These are phyloP conservation scores for Cephalopachus bancanus DNA, from an alignment of 2,797 vertebrate species.

Conservation along the genomic window DNA sequence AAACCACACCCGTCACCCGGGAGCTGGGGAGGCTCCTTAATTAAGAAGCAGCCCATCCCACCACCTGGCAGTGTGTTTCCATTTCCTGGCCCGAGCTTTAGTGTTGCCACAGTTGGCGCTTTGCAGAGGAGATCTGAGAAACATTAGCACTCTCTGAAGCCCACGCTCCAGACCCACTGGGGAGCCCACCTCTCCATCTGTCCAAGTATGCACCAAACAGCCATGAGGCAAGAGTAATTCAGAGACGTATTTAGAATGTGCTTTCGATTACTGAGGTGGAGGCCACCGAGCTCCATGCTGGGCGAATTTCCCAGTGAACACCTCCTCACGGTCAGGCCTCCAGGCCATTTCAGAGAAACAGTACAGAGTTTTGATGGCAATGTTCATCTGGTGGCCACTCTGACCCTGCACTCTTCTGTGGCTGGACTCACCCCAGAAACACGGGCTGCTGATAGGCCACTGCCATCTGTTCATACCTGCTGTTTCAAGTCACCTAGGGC, in stretches of 20 bases:
- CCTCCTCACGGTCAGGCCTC: neutral
- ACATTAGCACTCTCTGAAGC: constrained; percentile 72
- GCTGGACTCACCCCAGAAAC: neutral
- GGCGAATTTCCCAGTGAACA: neutral
- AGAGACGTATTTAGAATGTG: neutral
- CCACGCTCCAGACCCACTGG: constrained; percentile 66
- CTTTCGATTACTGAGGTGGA: neutral
- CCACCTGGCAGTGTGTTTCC: constrained; percentile 60
- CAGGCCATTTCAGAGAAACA: constrained; percentile 58
- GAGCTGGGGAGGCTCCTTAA: constrained; percentile 65
- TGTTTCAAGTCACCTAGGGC: neutral
- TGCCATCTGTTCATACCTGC: neutral
- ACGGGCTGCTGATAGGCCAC: neutral
- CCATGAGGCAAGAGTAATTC: neutral
- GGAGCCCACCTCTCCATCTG: constrained; percentile 53
- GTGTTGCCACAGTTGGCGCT: constrained; percentile 68
- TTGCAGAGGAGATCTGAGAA: constrained; percentile 73
- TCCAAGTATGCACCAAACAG: neutral
- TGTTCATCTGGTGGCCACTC: constrained; percentile 32
- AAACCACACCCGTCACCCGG: constrained; percentile 36
- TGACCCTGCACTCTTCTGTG: neutral
- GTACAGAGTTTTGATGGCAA: constrained; percentile 51
- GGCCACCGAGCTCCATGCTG: accelerated
- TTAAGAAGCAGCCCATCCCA: constrained; percentile 76
- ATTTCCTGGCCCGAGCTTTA: constrained; percentile 72